These are phyloP conservation scores for Glyphotaelius pellucidus DNA, from an alignment of 2,888 invertebrate species.

Conservation along the genomic window DNA sequence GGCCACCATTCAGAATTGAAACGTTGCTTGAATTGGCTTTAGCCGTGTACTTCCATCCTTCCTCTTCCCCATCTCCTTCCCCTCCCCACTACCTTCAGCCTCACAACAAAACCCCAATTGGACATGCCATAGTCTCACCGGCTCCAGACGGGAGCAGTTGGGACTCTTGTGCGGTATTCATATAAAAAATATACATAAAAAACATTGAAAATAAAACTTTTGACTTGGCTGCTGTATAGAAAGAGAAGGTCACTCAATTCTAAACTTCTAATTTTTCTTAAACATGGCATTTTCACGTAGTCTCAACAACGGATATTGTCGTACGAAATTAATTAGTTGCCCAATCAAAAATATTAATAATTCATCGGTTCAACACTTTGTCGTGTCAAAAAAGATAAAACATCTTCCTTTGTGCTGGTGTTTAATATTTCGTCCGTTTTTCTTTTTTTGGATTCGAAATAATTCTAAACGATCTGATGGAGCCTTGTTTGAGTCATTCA, in stretches of 20 bases:
- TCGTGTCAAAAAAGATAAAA: neutral
- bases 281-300: neutral
- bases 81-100: no score
- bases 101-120: no score
- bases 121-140: no score
- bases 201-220: no score
- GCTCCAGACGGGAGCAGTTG: no score
- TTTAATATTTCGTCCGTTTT: neutral
- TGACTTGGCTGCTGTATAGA: no score
- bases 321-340: neutral
- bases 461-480: constrained; percentile 46
- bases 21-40: no score
- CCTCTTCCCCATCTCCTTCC: no score
- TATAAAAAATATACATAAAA: no score
- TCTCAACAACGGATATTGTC: neutral
- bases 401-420: neutral
- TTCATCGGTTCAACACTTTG: neutral
- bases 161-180: no score
- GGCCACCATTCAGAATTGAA: no score
- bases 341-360: neutral
- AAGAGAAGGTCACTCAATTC: neutral
- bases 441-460: constrained; percentile 31
- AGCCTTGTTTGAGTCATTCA: constrained; percentile 28
- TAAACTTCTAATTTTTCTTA: neutral
- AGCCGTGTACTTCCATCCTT: no score